Base-by-base conservation (phyloP, 2,797 vertebrate species). In the Megaceryle alcyon region DNA sequence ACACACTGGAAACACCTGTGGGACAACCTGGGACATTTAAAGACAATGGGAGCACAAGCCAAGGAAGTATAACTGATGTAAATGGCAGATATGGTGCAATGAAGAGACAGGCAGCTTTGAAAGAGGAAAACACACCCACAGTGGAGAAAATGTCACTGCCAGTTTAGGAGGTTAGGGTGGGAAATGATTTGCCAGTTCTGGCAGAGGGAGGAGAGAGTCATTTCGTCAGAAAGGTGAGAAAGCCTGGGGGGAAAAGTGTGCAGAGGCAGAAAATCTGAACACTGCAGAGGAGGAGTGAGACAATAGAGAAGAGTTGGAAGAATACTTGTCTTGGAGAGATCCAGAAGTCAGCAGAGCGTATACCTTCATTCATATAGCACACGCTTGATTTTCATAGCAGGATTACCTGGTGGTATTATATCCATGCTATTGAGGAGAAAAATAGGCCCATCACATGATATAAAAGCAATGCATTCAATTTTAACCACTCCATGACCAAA, bases 221-320 rank as follows among this genome's bases (percentile, higher is more conserved):
- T 90, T 88, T 88, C 60, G 88, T 23, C 23, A 49, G 90, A 93
- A 93, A 82, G 68, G 82, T 93, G 70, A 79, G 56, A 86, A n/a
- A 81, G 65, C 91, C 82, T 76, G 7, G 7, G 21, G 66, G 77
- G 48, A 3, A 79, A 31, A 78, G 14, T 9, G 17, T 61, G 35
- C 43, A 63, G 65, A 63, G 37, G 41, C 17, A 80, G 51, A 41
- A 92, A 64, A 60, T 72, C 82, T 86, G 76, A 54, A 33, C 2
- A 1, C 10, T 63, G 43, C 5, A 6, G 53, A 88, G 60, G 59
- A 88, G 60, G 82, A 82, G 35, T 41, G 48, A 85, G 79, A 49
- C 37, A 61, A 44, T 23, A 56, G 71, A 61, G 70, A 61, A 37
- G 16, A 43, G 9, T 76, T 86, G 63, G 63, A 84, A 86, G 72